Conservation (phyloP, 2,888 invertebrate genomes). For the Helleia helle region DNA sequence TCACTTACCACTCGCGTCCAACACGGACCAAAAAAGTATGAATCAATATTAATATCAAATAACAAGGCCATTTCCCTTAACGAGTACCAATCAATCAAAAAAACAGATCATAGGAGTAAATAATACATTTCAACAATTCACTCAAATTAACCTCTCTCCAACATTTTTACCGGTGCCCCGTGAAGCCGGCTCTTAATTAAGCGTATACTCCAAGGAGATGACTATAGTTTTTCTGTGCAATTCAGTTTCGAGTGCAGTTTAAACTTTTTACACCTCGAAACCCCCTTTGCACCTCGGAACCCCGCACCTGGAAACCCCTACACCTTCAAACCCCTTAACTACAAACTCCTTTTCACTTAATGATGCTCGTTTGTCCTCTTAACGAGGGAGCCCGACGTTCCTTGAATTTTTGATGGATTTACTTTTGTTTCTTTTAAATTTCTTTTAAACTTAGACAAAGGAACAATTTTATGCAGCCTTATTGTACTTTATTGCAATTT, state of each 20-base stretch:
- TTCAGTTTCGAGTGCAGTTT: background rate
- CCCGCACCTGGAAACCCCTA: background rate
- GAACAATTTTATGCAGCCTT: constrained; percentile 1
- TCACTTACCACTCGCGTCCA: too few relatives aligned
- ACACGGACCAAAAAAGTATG: too few relatives aligned
- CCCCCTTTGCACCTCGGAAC: background rate
- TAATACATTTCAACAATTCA: background rate
- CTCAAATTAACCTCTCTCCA: too few relatives aligned
- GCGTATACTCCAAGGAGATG: background rate
- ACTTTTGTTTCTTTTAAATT: constrained; percentile 7
- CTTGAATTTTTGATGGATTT: constrained; percentile 10
- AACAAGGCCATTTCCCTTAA: too few relatives aligned
- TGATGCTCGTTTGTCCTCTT: constrained; percentile 9
- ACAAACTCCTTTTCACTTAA: background rate
- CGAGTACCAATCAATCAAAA: too few relatives aligned
- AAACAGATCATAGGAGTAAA: too few relatives aligned
- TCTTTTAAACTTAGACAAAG: constrained; percentile 8
- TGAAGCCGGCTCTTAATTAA: background rate
- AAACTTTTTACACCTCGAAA: constrained; percentile 1
- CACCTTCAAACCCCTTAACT: background rate
- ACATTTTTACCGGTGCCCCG: too few relatives aligned
- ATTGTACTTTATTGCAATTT: constrained; percentile 2
- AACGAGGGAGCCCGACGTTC: constrained; percentile 9
- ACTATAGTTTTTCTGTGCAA: background rate
- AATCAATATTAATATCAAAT: too few relatives aligned